Conservation (phyloP, 2,113 vertebrate genomes). For the Machaerirhynchus nigripectus region DNA sequence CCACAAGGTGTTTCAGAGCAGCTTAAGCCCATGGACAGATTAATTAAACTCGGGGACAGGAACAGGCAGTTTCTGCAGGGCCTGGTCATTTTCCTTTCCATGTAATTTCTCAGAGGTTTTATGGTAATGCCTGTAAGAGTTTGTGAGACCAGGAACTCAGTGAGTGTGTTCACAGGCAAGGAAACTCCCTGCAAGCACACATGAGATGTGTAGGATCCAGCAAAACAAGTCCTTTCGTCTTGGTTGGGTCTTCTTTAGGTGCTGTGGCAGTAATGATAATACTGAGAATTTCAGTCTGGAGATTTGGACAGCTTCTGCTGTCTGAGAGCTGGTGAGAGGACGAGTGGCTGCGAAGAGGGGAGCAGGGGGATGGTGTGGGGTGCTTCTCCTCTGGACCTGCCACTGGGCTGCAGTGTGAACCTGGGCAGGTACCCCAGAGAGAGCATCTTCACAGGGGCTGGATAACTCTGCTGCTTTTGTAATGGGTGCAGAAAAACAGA, state of each 20-base stretch:
- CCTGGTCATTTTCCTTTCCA: neutral
- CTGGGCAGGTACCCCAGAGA: neutral
- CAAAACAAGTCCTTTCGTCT: constrained; percentile 19
- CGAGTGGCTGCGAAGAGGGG: neutral
- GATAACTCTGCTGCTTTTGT: neutral
- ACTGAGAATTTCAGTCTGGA: neutral
- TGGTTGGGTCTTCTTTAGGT: neutral
- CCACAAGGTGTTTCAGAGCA: neutral
- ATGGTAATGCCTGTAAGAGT: neutral
- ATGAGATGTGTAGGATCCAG: neutral
- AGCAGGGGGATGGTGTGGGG: neutral
- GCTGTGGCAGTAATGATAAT: neutral
- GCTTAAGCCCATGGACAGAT: neutral
- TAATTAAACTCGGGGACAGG: neutral
- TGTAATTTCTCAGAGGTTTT: constrained; percentile 29
- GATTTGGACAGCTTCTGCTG: neutral
- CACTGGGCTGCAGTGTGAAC: neutral
- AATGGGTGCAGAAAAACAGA: neutral
- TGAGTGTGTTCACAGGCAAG: neutral
- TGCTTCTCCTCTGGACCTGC: neutral
- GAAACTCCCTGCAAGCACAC: neutral
- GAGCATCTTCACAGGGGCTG: neutral
- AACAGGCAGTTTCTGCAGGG: neutral
- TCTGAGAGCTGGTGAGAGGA: neutral
- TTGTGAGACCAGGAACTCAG: neutral